These are phyloP conservation scores for Dendrolimus pini DNA, from an alignment of 2,888 invertebrate species.

Conservation along the genomic window DNA sequence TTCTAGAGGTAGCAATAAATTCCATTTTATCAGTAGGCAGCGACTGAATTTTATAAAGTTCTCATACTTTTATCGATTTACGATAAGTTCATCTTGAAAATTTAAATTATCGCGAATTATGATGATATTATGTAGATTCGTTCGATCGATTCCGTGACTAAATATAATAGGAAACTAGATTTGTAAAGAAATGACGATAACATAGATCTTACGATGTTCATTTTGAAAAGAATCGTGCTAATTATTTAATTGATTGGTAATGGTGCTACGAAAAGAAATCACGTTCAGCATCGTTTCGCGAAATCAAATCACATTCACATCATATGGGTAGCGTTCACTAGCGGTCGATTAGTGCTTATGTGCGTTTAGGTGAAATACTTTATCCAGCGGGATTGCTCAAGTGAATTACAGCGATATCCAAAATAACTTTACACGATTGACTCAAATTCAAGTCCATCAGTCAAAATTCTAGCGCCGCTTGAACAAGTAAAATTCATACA, in stretches of 20 bases:
- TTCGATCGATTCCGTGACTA: slow-evolving; percentile 44
- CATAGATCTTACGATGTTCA: slow-evolving; percentile 51
- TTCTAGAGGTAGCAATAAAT: slow-evolving; percentile 66
- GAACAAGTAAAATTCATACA: too few relatives aligned
- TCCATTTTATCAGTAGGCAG: slow-evolving; percentile 66
- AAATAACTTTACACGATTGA: too few relatives aligned
- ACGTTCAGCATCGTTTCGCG: slow-evolving; percentile 33
- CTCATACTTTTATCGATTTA: slow-evolving; percentile 58
- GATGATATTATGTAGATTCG: slow-evolving; percentile 28
- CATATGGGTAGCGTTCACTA: slow-evolving; percentile 44
- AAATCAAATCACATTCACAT: slow-evolving; percentile 45
- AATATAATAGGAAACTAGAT: slow-evolving; percentile 47
- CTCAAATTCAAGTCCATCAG: too few relatives aligned
- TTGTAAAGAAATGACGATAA: slow-evolving; percentile 47
- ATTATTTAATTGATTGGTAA: slow-evolving; percentile 52
- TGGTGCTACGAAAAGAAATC: slow-evolving; percentile 61
- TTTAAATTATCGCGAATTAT: slow-evolving; percentile 39
- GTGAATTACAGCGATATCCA: too few relatives aligned
- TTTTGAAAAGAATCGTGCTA: slow-evolving; percentile 47
- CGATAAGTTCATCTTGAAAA: slow-evolving; percentile 57
- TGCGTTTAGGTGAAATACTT: slow-evolving; percentile 25
- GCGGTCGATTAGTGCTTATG: slow-evolving; percentile 54
- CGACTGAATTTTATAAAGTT: slow-evolving; percentile 74
- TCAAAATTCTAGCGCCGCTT: too few relatives aligned
- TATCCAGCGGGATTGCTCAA: not conserved